Evolutionary conservation across 2,113 vertebrate species (phyloP).

Genomic region (Malurus cyaneus): DNA sequence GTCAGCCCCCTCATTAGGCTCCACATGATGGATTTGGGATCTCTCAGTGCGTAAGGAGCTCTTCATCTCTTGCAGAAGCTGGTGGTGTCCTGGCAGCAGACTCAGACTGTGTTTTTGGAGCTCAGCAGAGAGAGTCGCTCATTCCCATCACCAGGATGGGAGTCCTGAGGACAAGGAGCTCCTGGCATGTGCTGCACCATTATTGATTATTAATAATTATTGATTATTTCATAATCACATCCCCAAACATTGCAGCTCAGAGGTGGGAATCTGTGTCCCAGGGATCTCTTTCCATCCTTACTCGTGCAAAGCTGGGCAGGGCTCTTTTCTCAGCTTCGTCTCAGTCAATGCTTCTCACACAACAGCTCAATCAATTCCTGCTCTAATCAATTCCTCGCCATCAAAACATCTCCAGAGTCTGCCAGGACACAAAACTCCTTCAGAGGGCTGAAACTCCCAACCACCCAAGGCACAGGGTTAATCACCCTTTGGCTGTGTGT

Average conservation of each 20-base stretch:
- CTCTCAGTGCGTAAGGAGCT: not conserved
- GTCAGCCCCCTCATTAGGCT: slow-evolving; percentile 44
- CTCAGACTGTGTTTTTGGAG: not conserved
- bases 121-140: not conserved
- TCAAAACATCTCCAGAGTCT: not conserved
- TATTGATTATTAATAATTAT: no score
- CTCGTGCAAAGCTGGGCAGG: not conserved
- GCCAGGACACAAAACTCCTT: not conserved
- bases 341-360: not conserved
- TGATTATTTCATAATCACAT: no score
- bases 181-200: accelerated
- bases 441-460: not conserved
- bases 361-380: not conserved
- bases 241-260: accelerated
- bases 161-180: not conserved
- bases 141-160: not conserved
- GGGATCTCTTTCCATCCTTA: not conserved
- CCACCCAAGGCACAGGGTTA: not conserved
- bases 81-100: not conserved
- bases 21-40: slow-evolving; percentile 45
- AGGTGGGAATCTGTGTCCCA: not conserved
- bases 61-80: not conserved
- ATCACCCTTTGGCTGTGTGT: not conserved
- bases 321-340: not conserved
- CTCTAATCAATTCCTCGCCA: not conserved